Conservation (phyloP, 2,113 vertebrate genomes). For the Zosterops hypoxanthus region DNA sequence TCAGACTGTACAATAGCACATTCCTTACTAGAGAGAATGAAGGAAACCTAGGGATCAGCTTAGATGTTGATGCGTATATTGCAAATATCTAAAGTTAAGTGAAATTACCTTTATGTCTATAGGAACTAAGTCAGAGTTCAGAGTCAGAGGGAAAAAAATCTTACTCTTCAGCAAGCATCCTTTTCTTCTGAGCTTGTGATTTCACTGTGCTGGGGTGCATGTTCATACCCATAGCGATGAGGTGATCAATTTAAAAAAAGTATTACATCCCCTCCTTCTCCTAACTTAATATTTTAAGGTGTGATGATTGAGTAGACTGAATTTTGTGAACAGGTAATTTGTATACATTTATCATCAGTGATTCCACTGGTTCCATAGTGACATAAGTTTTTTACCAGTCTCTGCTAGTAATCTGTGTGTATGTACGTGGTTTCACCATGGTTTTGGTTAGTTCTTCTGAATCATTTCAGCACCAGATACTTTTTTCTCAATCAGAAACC, state of each 20-base stretch:
- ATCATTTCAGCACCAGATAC: not conserved
- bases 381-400: not conserved
- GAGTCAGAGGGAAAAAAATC: not conserved
- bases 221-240: not conserved
- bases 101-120: not conserved
- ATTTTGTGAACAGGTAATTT: not conserved
- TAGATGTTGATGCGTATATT: not conserved
- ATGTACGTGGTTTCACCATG: not conserved
- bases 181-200: not conserved
- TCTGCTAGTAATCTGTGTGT: not conserved
- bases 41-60: not conserved
- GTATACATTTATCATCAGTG: not conserved
- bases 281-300: not conserved
- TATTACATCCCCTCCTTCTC: not conserved
- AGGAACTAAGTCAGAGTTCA: not conserved
- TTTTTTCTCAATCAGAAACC: not conserved
- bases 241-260: not conserved
- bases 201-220: not conserved
- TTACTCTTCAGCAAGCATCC: not conserved
- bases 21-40: constrained; percentile 21
- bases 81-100: not conserved
- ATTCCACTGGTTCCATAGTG: not conserved
- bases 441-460: not conserved
- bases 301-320: not conserved
- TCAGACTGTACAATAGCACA: constrained; percentile 14